Conservation (phyloP, 1,140 invertebrate species). For the Drosophila melanogaster region Release_6_plus_ISO1_MT NT_033777.3:8420501-8421000, state of each 20-base stretch:
- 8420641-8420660: constrained; percentile 43
- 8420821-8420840: constrained; percentile 71
- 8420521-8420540: neutral
- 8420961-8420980: neutral
- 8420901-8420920: constrained; percentile 69
- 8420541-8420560: neutral
- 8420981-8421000: constrained; percentile 59
- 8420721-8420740: constrained; percentile 18
- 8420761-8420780: constrained; percentile 9
- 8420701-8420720: constrained; percentile 40
- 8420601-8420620: neutral
- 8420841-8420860: constrained; percentile 70
- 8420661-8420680: constrained; percentile 47
- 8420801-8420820: constrained; percentile 36
- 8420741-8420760: constrained; percentile 11
- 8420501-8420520: constrained; percentile 20
- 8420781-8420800: constrained; percentile 35
- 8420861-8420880: constrained; percentile 55
- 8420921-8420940: constrained; percentile 79
- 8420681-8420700: constrained; percentile 26
- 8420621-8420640: constrained; percentile 1
- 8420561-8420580: neutral
- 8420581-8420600: constrained; percentile 14
- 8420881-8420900: constrained; percentile 51
- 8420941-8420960: constrained; percentile 60